Conservation (phyloP, 2,797 vertebrate species). For the Cuculus canorus region DNA sequence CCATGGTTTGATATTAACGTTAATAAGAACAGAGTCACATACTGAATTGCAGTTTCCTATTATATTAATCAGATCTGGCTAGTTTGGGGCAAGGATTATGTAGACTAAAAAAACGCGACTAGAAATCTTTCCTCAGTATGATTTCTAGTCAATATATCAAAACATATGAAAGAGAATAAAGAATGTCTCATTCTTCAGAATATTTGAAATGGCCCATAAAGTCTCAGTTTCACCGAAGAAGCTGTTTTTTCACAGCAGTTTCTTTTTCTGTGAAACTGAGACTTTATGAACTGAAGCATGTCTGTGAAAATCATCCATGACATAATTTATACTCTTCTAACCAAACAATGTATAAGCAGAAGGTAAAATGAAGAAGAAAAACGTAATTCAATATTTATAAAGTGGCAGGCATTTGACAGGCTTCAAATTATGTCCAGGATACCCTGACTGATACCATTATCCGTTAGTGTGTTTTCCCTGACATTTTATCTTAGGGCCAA, state of each 20-base stretch:
- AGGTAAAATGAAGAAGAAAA: neutral
- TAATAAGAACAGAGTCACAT: neutral
- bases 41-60: neutral
- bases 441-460: neutral
- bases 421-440: constrained; percentile 38
- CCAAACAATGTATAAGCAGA: neutral
- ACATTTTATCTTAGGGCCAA: constrained; percentile 59
- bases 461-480: neutral
- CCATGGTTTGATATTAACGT: neutral
- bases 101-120: neutral
- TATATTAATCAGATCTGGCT: neutral
- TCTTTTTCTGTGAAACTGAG: constrained; percentile 41
- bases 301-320: constrained; percentile 58
- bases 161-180: neutral
- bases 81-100: neutral
- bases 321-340: constrained; percentile 42
- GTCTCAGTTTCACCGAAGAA: constrained; percentile 39
- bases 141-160: neutral
- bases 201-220: constrained; percentile 20
- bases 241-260: neutral
- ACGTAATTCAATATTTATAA: constrained; percentile 48
- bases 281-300: constrained; percentile 25
- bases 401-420: constrained; percentile 41
- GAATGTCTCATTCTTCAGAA: constrained; percentile 35
- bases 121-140: neutral